Conservation (phyloP, 2,888 invertebrate species). For the Protophormia terraenovae region DNA sequence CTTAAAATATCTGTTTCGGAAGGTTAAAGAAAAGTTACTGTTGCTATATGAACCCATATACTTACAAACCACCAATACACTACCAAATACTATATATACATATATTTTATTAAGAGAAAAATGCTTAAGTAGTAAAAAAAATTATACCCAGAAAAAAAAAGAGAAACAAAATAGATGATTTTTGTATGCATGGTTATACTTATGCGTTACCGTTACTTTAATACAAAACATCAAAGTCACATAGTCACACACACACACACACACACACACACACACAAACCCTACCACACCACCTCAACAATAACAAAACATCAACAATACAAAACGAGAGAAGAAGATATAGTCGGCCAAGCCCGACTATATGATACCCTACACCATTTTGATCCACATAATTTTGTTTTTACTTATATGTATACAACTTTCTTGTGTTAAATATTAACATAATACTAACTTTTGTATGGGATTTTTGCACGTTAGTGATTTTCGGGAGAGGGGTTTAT, state of each 20-base stretch:
- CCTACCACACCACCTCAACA: no score
- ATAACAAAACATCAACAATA: not conserved
- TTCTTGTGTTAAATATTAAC: no score
- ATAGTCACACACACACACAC: not conserved
- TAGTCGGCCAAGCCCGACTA: no score
- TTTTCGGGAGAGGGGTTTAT: no score
- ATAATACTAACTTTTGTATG: no score
- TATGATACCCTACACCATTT: no score
- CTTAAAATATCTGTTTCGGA: not conserved
- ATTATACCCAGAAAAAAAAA: not conserved
- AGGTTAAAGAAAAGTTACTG: conserved; percentile 43
- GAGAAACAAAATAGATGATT: not conserved
- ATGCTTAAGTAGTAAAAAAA: not conserved
- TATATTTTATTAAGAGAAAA: not conserved
- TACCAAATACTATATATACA: no score
- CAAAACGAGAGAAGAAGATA: no score
- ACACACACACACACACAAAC: not conserved
- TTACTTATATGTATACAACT: no score
- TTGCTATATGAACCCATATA: conserved; percentile 22
- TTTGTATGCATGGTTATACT: not conserved
- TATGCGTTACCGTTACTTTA: conserved; percentile 17
- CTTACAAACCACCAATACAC: not conserved
- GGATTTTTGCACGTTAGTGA: no score
- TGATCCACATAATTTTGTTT: no score
- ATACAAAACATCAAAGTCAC: conserved; percentile 19